These are phyloP conservation scores for Pitta sordida DNA, from an alignment of 2,113 vertebrate genomes.

Conservation along the genomic window DNA sequence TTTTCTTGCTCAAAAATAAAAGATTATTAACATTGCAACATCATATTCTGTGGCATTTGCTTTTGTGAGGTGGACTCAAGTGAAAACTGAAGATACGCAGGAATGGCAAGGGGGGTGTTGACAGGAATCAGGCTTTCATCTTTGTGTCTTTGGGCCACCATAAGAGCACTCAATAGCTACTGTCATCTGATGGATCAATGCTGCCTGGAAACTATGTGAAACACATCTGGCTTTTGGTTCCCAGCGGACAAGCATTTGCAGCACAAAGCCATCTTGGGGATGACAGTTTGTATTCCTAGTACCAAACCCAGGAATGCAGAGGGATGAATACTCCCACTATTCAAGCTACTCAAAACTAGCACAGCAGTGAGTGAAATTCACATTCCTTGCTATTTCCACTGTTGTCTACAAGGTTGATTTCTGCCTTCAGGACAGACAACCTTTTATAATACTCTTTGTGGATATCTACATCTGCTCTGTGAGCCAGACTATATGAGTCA, in stretches of 20 bases:
- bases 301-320: conserved; percentile 18
- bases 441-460: background rate
- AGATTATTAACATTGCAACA: background rate
- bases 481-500: rapidly evolving
- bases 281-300: conserved; percentile 14
- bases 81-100: conserved; percentile 34
- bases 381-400: background rate
- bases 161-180: conserved; percentile 50
- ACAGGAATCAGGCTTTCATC: conserved; percentile 50
- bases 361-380: background rate
- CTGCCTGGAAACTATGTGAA: conserved; percentile 51
- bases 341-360: background rate
- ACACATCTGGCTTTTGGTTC: conserved; percentile 43
- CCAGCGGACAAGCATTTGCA: background rate
- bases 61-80: conserved; percentile 19
- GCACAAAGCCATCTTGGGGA: conserved; percentile 20
- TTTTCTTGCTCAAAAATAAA: conserved; percentile 13
- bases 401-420: background rate
- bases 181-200: conserved; percentile 52
- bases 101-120: conserved; percentile 26
- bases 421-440: background rate
- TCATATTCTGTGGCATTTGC: background rate
- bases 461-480: background rate
- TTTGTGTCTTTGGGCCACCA: conserved; percentile 44
- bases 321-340: background rate